Evolutionary conservation across 2,888 invertebrate species (phyloP).

Genomic region (Harmothoe impar): DNA sequence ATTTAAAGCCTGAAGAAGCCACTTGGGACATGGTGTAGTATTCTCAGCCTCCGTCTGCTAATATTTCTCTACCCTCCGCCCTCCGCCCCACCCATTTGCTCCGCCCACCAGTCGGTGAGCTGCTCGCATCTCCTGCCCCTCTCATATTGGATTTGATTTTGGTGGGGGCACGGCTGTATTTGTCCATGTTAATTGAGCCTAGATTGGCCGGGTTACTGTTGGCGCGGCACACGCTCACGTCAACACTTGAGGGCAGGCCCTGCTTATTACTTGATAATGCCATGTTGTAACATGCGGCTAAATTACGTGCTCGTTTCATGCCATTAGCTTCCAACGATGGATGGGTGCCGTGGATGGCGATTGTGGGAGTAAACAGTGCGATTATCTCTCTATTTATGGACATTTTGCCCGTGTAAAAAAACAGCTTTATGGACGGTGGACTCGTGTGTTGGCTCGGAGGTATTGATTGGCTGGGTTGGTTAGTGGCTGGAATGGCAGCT

Average conservation of each 20-base stretch:
- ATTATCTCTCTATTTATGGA: slow-evolving; percentile 29
- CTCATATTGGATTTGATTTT: not conserved
- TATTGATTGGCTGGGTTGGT: not conserved
- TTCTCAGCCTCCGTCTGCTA: too few species aligned
- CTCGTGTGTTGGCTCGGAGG: not conserved
- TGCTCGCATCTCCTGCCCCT: too few species aligned
- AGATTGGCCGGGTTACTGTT: not conserved
- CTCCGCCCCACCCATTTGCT: too few species aligned
- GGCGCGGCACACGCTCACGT: not conserved
- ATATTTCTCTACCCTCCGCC: too few species aligned
- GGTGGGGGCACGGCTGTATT: not conserved
- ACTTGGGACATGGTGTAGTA: too few species aligned
- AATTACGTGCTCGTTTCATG: slow-evolving; percentile 21
- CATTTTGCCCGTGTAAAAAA: not conserved
- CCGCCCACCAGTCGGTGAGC: too few species aligned
- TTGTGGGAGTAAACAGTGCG: not conserved
- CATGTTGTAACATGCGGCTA: slow-evolving; percentile 23
- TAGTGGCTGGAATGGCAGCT: not conserved
- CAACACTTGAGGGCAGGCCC: not conserved
- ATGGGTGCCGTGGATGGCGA: slow-evolving; percentile 1
- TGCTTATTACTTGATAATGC: slow-evolving; percentile 8
- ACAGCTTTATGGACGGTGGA: not conserved
- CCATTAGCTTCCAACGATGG: not conserved
- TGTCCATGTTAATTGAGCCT: not conserved
- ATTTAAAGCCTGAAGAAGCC: too few species aligned